phyloP scores from a whole-genome alignment of 2,797 vertebrate genomes.

The Enteromius mattozi region DNA sequence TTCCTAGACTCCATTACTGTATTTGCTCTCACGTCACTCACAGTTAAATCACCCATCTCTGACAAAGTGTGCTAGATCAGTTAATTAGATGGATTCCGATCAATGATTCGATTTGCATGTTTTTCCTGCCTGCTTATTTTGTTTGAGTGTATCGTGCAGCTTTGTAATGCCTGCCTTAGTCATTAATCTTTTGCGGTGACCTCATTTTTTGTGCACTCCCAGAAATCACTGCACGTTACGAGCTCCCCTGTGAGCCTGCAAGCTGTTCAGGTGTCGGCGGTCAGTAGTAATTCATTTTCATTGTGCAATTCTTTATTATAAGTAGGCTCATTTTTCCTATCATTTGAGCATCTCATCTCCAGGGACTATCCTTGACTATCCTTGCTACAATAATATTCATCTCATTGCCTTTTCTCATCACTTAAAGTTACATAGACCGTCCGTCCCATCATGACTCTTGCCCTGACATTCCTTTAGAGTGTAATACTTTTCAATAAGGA shows the following conservation, averaged over 20 bases:
- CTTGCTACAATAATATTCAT: slow-evolving; percentile 7
- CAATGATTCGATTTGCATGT: slow-evolving; percentile 52
- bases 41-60: slow-evolving; percentile 47
- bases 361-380: slow-evolving; percentile 26
- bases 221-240: slow-evolving; percentile 45
- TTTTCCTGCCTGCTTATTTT: slow-evolving; percentile 41
- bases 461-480: neutral
- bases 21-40: slow-evolving; percentile 38
- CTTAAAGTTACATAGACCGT: slow-evolving; percentile 22
- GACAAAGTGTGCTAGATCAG: slow-evolving; percentile 50
- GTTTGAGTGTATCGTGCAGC: slow-evolving; percentile 29
- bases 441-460: slow-evolving; percentile 6
- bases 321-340: slow-evolving; percentile 54
- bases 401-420: slow-evolving; percentile 17
- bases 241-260: slow-evolving; percentile 51
- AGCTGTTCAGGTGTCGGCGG: slow-evolving; percentile 58
- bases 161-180: slow-evolving; percentile 41
- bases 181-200: slow-evolving; percentile 57
- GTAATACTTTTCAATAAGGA: neutral
- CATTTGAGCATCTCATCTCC: slow-evolving; percentile 43
- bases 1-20: slow-evolving; percentile 56
- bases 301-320: slow-evolving; percentile 54
- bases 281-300: slow-evolving; percentile 63
- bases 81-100: slow-evolving; percentile 57
- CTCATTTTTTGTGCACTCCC: slow-evolving; percentile 52